phyloP scores from a whole-genome alignment of 2,888 invertebrate genomes.

The Eristalinus sepulchralis region DNA sequence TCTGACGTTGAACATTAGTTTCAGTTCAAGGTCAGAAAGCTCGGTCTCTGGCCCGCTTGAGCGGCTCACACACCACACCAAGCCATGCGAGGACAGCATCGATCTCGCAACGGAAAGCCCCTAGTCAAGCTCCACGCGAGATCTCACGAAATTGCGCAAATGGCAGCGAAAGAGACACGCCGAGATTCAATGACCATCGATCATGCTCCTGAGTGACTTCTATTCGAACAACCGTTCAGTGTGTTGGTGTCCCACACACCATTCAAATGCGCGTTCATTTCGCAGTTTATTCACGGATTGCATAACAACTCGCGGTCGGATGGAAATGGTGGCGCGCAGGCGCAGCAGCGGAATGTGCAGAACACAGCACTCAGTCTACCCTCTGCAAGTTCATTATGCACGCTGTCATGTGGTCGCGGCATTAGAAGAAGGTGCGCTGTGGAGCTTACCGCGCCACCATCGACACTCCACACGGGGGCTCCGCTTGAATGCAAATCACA shows the following conservation, averaged over 20 bases:
- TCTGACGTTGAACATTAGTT: slow-evolving; percentile 70
- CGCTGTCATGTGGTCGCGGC: slow-evolving; percentile 43
- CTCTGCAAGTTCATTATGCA: slow-evolving; percentile 63
- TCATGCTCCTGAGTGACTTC: slow-evolving; percentile 64
- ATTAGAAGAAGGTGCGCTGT: slow-evolving; percentile 47
- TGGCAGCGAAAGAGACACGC: slow-evolving; percentile 19
- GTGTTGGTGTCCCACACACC: slow-evolving; percentile 2
- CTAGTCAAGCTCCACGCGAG: slow-evolving; percentile 26
- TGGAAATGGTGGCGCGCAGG: not conserved
- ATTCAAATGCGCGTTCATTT: slow-evolving; percentile 53
- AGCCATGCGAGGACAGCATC: slow-evolving; percentile 61
- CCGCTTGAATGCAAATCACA: slow-evolving; percentile 58
- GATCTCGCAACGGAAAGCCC: slow-evolving; percentile 36
- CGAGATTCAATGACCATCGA: slow-evolving; percentile 63
- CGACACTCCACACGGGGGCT: not conserved
- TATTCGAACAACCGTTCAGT: slow-evolving; percentile 29
- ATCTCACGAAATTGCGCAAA: slow-evolving; percentile 62
- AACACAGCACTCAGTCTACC: slow-evolving; percentile 28
- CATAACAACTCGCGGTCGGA: slow-evolving; percentile 47
- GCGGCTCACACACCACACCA: slow-evolving; percentile 22
- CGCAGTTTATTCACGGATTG: slow-evolving; percentile 52
- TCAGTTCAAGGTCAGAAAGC: slow-evolving; percentile 68
- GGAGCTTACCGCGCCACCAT: slow-evolving; percentile 12
- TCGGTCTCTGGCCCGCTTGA: slow-evolving; percentile 3
- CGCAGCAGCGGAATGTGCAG: slow-evolving; percentile 6